These are phyloP conservation scores for Protophormia terraenovae DNA, from an alignment of 2,888 invertebrate species.

Conservation along the genomic window DNA sequence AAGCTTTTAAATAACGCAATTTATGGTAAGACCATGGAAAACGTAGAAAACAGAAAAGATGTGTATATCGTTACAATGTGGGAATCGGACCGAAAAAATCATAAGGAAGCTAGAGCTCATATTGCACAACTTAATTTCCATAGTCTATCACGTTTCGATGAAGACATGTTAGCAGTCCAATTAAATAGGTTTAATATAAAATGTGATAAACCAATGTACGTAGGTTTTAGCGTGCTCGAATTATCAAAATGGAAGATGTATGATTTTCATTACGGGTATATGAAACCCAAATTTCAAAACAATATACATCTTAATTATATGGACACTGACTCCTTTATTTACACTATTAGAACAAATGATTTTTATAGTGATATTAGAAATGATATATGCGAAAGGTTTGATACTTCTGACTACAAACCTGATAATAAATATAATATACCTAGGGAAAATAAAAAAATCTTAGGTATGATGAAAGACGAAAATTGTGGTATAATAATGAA, in stretches of 20 bases:
- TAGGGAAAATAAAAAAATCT: too few species aligned
- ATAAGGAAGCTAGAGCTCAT: background rate
- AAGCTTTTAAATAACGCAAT: background rate
- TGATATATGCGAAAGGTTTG: too few species aligned
- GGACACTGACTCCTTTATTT: background rate
- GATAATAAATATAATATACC: too few species aligned
- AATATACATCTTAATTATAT: background rate
- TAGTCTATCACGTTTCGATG: background rate
- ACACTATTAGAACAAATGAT: background rate
- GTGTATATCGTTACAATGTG: background rate
- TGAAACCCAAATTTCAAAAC: background rate
- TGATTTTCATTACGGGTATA: too few species aligned
- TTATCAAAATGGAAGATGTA: background rate
- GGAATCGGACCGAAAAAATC: background rate
- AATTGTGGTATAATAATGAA: too few species aligned
- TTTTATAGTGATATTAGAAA: background rate
- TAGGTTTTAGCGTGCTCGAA: background rate
- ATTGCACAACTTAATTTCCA: background rate
- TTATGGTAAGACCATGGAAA: background rate
- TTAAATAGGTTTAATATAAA: too few species aligned
- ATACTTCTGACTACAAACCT: too few species aligned
- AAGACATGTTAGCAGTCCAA: background rate
- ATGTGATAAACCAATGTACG: background rate
- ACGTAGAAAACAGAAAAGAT: background rate
- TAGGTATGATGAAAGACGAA: too few species aligned